phyloP scores from a whole-genome alignment of 2,797 vertebrate species.

The Saxicola maurus region DNA sequence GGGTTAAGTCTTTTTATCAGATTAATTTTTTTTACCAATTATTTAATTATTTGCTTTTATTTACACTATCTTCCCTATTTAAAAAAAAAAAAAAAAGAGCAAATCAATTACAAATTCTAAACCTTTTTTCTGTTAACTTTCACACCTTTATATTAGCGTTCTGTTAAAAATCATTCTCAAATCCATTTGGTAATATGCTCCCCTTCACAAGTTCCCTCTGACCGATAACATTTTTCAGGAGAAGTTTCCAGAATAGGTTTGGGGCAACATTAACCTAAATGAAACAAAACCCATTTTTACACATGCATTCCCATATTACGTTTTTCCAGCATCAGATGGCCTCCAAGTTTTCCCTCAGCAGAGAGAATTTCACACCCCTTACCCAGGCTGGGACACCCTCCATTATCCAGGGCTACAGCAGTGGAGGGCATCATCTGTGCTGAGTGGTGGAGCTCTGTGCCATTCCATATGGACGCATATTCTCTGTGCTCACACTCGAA shows the following conservation, averaged over 20 bases:
- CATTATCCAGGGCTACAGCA: constrained; percentile 10
- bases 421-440: constrained; percentile 39
- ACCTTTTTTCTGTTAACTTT: neutral
- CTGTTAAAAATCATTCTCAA: neutral
- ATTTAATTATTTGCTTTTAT: neutral
- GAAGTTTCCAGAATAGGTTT: neutral
- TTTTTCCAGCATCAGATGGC: constrained; percentile 10
- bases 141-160: accelerated
- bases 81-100: neutral
- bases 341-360: neutral
- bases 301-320: accelerated
- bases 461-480: constrained; percentile 37
- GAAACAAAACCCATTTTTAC: neutral
- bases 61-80: neutral
- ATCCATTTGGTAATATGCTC: neutral
- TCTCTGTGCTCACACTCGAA: neutral
- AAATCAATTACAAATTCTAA: neutral
- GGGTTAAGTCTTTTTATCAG: accelerated
- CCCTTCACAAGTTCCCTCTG: neutral
- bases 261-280: neutral
- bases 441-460: constrained; percentile 4
- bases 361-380: constrained; percentile 20
- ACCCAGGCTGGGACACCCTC: constrained; percentile 24
- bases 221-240: neutral
- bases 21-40: neutral